Base-by-base conservation (phyloP, 2,113 vertebrate species). In the Otocyon megalotis region DNA sequence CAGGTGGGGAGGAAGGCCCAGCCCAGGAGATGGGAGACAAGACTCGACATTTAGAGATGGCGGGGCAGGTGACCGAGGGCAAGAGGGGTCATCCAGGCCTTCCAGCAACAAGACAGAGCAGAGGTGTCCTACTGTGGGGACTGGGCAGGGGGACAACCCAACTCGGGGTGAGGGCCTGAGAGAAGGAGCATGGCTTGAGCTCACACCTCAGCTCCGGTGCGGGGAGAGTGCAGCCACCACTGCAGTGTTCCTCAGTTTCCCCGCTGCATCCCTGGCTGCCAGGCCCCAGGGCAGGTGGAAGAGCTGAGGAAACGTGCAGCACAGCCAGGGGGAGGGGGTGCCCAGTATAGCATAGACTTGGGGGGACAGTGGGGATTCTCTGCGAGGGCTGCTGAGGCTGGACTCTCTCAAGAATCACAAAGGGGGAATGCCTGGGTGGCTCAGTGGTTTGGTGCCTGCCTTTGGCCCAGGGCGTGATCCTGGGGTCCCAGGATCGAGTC, bases 81-180 rank as follows among this genome's bases (percentile, higher is more conserved):
- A 4, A 54, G 16, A 37, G 90, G 30, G 65, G 24, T 63, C 22
- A 2, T 26, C 53, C 30, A 76, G 43, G 53, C 8, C 22, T 83
- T 88, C 58, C 82, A 30, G 60, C 17, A 53, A 35, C 26, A 16
- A 69, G 48, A 37, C 30, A 35, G 62, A 72, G 17, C n/a, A 7
- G 3, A 3, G 30, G 0, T 15, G 9, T 14, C 6, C 24, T 8
- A 17, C 72, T 0, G 0, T 15, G 5, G 48, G 43, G 12, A 2
- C 48, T 4, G 12, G n/a, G 67, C 16, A n/a, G 8, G 30, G 32
- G 19, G 22, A 26, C 28, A 20, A 8, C 22, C 35, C 86, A n/a
- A 20, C 54, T 37, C 15, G 2, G 2, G 50, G 19, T 16, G 16
- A 54, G 22, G 87, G 24, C 0, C 14, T 62, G 63, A 91, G 54